Evolutionary conservation across 2,888 invertebrate species (phyloP).

Genomic region (Alloscopus bannaensis): DNA sequence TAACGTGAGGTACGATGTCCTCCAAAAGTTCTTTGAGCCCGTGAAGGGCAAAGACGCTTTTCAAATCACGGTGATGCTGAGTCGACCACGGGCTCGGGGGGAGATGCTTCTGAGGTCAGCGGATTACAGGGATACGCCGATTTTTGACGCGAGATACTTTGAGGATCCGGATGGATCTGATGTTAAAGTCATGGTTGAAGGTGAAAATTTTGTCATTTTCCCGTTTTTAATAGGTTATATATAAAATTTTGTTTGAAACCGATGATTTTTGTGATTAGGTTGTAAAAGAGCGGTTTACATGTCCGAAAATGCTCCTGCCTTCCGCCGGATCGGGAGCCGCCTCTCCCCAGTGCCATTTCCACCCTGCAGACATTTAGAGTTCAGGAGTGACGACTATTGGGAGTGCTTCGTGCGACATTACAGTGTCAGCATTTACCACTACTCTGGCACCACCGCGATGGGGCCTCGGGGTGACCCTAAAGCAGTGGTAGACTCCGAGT

Average conservation of each 20-base stretch:
- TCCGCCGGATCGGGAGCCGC: constrained; percentile 43
- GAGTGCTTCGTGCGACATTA: constrained; percentile 70
- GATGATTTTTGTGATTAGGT: constrained; percentile 41
- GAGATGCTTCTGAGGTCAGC: constrained; percentile 66
- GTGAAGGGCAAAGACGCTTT: constrained; percentile 71
- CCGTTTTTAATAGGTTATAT: too few relatives aligned
- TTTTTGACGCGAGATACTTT: constrained; percentile 70
- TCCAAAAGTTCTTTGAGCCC: constrained; percentile 69
- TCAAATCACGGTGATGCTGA: constrained; percentile 71
- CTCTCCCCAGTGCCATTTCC: constrained; percentile 63
- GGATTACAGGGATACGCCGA: constrained; percentile 67
- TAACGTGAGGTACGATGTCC: constrained; percentile 70
- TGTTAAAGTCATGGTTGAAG: constrained; percentile 72
- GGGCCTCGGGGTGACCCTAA: constrained; percentile 63
- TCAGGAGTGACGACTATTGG: constrained; percentile 69
- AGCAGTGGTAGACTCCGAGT: constrained; percentile 69
- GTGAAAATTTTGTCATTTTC: constrained; percentile 36
- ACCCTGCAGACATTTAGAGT: constrained; percentile 65
- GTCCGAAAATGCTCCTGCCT: constrained; percentile 71
- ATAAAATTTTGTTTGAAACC: background rate
- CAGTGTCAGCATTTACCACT: constrained; percentile 68
- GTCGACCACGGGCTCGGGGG: constrained; percentile 70
- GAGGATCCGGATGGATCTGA: constrained; percentile 69
- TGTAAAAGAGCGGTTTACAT: constrained; percentile 70
- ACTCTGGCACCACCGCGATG: constrained; percentile 71